phyloP scores from a whole-genome alignment of 2,113 vertebrate species.

The Ophthalmolycus amberensis region DNA sequence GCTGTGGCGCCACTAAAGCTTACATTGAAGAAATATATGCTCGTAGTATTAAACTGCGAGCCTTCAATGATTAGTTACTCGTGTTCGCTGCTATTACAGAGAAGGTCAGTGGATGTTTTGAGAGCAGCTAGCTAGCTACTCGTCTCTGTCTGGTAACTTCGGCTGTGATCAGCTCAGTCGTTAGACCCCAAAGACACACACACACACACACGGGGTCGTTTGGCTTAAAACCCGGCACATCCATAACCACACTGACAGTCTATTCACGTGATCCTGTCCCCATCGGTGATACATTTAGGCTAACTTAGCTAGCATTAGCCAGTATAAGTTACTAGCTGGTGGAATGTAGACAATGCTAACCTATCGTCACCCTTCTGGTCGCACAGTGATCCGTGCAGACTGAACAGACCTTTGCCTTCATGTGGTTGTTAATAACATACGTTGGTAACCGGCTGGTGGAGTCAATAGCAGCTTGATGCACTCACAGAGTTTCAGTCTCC shows the following conservation, averaged over 20 bases:
- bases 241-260: slow-evolving; percentile 20
- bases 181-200: slow-evolving; percentile 15
- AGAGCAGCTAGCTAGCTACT: slow-evolving; percentile 82
- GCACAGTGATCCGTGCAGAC: background rate
- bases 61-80: slow-evolving; percentile 47
- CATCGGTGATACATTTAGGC: slow-evolving; percentile 32
- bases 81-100: slow-evolving; percentile 73
- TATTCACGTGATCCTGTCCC: background rate
- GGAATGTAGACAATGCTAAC: slow-evolving; percentile 55
- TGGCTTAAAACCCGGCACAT: slow-evolving; percentile 1
- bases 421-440: background rate
- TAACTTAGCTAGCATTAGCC: slow-evolving; percentile 71
- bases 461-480: slow-evolving; percentile 16
- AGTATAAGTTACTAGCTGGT: slow-evolving; percentile 59
- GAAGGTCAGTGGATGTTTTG: slow-evolving; percentile 89
- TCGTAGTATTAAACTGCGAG: slow-evolving; percentile 36
- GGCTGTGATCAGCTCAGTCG: slow-evolving; percentile 47
- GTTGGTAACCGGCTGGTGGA: background rate
- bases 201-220: slow-evolving; percentile 2
- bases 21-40: background rate
- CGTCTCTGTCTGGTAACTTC: slow-evolving; percentile 78
- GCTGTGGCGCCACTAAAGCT: slow-evolving; percentile 19
- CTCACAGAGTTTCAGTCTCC: slow-evolving; percentile 38
- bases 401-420: background rate
- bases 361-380: slow-evolving; percentile 16